Conservation (phyloP, 2,113 vertebrate species). For the Hippolais icterina region DNA sequence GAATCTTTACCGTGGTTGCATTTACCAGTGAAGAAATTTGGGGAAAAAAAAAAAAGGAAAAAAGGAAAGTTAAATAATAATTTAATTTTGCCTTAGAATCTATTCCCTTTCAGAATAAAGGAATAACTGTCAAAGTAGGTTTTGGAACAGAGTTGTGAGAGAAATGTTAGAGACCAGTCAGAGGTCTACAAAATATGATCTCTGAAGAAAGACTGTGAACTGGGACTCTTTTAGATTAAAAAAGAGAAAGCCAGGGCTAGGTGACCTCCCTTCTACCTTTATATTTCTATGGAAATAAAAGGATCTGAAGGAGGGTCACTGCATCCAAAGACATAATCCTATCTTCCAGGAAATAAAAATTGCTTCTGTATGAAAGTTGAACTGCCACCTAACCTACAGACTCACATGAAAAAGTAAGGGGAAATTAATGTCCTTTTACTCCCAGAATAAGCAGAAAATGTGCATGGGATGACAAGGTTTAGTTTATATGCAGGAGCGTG, state of each 20-base stretch:
- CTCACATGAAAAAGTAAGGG: not conserved
- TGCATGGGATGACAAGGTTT: not conserved
- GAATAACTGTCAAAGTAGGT: not conserved
- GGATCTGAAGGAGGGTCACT: not conserved
- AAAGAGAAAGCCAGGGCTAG: not conserved
- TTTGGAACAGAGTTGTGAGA: not conserved
- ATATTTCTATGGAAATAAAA: constrained; percentile 25
- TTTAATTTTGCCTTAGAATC: not conserved
- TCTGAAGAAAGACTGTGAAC: constrained; percentile 18
- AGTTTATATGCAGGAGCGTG: not conserved
- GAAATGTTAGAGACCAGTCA: not conserved
- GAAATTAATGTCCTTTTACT: not conserved
- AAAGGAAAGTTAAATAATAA: not conserved
- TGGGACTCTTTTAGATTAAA: constrained; percentile 5
- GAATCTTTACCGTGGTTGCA: not conserved
- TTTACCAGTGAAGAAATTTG: not conserved
- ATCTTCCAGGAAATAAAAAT: constrained; percentile 1
- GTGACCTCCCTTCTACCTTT: constrained; percentile 15
- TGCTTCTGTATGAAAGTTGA: not conserved
- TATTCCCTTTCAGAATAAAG: not conserved
- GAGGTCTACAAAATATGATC: constrained; percentile 6
- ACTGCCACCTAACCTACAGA: not conserved
- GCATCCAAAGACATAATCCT: not conserved
- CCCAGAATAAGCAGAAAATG: not conserved
- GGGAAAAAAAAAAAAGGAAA: not conserved